Conservation (phyloP, 30 jellyfish, hydroid and myxozoan species). For the Nemopilema nomurai region DNA sequence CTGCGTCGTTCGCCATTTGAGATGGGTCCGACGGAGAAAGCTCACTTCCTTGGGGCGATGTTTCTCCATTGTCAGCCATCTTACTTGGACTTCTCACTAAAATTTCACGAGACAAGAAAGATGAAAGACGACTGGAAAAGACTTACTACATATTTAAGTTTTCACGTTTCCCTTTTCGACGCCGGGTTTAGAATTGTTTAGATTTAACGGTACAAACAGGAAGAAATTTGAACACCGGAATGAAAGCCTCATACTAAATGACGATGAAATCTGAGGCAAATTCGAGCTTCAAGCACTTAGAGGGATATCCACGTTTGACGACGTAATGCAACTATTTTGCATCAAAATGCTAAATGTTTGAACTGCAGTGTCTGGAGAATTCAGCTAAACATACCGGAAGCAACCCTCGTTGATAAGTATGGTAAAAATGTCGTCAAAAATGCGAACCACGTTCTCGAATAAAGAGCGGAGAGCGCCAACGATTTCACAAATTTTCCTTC, state of each 20-base stretch:
- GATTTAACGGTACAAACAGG: neutral
- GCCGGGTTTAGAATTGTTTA: neutral
- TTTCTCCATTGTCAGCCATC: slow-evolving; percentile 82
- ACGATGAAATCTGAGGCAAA: neutral
- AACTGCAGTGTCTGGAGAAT: slow-evolving; percentile 5
- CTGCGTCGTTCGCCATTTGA: slow-evolving; percentile 97
- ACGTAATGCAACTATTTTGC: neutral
- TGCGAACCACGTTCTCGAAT: slow-evolving; percentile 69
- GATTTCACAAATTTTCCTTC: slow-evolving; percentile 36
- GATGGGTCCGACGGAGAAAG: slow-evolving; percentile 77
- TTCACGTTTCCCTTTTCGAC: neutral
- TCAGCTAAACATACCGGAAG: slow-evolving; percentile 56
- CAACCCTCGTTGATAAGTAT: slow-evolving; percentile 56
- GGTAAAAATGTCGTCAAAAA: slow-evolving; percentile 85
- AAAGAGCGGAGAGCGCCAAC: slow-evolving; percentile 53
- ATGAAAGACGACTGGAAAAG: neutral
- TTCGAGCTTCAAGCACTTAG: neutral
- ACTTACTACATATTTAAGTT: neutral
- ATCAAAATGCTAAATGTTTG: neutral
- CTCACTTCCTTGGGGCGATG: slow-evolving; percentile 68
- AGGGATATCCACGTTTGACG: neutral
- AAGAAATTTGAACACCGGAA: neutral
- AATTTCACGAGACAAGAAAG: neutral
- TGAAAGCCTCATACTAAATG: neutral
- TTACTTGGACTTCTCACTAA: slow-evolving; percentile 2